Evolutionary conservation across 2,888 invertebrate genomes (phyloP), one percentile per base, ranked within the genome.

Genomic region (Pherbina coryleti): DNA sequence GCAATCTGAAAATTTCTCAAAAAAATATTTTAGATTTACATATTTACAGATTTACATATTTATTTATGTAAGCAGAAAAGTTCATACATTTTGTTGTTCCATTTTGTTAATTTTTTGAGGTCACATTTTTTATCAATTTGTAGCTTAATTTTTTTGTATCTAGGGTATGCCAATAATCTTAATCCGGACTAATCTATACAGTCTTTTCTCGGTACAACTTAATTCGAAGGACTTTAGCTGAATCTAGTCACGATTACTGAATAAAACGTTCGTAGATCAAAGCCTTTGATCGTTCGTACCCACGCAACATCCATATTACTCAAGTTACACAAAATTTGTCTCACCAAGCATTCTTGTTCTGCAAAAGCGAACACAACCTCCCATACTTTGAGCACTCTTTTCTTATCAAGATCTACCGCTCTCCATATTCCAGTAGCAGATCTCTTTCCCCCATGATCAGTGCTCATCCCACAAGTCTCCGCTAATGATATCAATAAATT

Each of bases 401-500:
- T 44, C 3, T 44, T 44, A 44, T 44, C 44, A 22, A 25, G 19
- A 31, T 31, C 67, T 37, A 19, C 17, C 11, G 17, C 5, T 53
- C 53, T 53, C 53, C 74, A 71, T 75, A 79, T 78, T 77, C 78
- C 79, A 79, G 82, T 80, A 81, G 82, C 79, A 66, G 22, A 8
- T 31, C 67, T n/a, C 14, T 25, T 31, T 44, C 22, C 28, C 37
- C 8, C 31, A 31, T 17, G 53, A 22, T 37, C 69, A 1, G 37
- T n/a, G 62, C 8, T 11, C 31, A 22, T 67, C 77, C 84, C 83
- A 84, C 84, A 83, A 82, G 84, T 85, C 86, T 85, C 85, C 85
- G 85, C 87, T 88, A 89, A 89, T 89, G 86, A 86, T 86, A 83
- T 82, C 84, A 85, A 88, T 88, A 87, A 88, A 88, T 88, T 86